Conservation (phyloP, 2,797 vertebrate species). For the Rhabdophis nuchalis region DNA sequence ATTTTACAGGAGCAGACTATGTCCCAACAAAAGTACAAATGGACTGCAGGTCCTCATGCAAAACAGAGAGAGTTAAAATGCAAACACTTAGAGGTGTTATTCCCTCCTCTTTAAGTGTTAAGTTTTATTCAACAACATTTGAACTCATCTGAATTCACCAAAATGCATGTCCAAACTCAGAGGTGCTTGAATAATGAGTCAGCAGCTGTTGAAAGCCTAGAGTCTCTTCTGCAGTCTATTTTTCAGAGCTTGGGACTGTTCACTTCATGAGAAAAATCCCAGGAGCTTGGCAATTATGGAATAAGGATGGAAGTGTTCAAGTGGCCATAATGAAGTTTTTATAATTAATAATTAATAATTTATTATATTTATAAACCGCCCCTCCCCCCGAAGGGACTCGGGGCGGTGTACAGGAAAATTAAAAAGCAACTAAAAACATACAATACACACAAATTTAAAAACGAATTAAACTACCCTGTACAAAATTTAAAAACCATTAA, state of each 20-base stretch:
- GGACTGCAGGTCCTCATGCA: neutral
- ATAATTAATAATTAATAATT: too few species aligned
- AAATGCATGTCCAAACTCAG: constrained; percentile 44
- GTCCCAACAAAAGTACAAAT: constrained; percentile 37
- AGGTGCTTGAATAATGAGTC: constrained; percentile 49
- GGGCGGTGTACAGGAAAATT: too few species aligned
- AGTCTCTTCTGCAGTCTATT: constrained; percentile 56
- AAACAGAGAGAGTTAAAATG: constrained; percentile 23
- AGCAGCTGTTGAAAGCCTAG: constrained; percentile 18
- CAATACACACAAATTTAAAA: too few species aligned
- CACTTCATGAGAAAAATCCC: constrained; percentile 60
- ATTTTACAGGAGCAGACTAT: constrained; percentile 13
- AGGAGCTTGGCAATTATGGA: constrained; percentile 48
- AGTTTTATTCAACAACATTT: constrained; percentile 35
- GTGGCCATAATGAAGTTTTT: constrained; percentile 63
- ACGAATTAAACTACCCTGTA: too few species aligned
- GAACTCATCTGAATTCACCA: constrained; percentile 39
- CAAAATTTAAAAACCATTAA: too few species aligned
- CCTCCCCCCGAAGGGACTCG: too few species aligned
- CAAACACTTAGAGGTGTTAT: neutral
- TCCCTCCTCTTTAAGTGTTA: neutral
- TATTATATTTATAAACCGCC: too few species aligned
- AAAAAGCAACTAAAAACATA: too few species aligned
- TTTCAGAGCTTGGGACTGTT: constrained; percentile 54
- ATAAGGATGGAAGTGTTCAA: constrained; percentile 71